Base-by-base conservation (phyloP, 92 coral and sea anemone genomes). In the Zoanthus gigantus region DNA sequence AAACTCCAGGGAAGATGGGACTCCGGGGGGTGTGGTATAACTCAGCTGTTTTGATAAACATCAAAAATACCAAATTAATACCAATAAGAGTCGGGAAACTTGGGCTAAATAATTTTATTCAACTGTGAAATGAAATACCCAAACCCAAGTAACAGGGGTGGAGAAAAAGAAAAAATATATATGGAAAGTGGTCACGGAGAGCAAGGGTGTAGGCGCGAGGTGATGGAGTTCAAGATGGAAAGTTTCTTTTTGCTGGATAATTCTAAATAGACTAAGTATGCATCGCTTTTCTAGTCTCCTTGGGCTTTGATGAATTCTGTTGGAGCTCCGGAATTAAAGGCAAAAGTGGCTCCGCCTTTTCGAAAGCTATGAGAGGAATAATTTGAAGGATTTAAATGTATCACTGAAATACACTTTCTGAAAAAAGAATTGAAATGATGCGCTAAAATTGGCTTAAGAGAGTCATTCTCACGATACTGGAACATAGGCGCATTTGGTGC, bases 31-130 rank as follows among this genome's bases (percentile, higher is more conserved):
- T 23, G 23, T 23, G 23, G 23, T 23, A 23, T 23, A 23, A 23
- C 23, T 23, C 23, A 23, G 23, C 23, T 23, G 23, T 23, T 23
- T 23, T 23, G 23, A 23, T 23, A 23, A 23, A 23, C 23, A 23
- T 23, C 23, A 23, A 23, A 23, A 23, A 23, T 23, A 23, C 23
- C 23, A 23, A 67, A 67, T 67, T 67, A 67, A 18, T 67, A 67
- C 72, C 72, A 28, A 18, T 9, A 67, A 18, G 32, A 67, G 32
- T 18, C 32, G 34, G 34, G 76, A 71, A 71, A 50, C 76, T 71
- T 71, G 50, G 76, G 76, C 50, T 32, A 71, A 71, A 71, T 71
- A 37, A 71, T 71, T 71, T 71, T 32, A 71, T 71, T 71, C n/a
- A 71, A 71, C 48, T 71, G 37, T 71, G 76, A 71, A 72, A 72